A percentile compares a stretch with the other conserved stretches of the same genome.
These are phyloP conservation scores for Azemiops feae DNA, from an alignment of 2,113 vertebrate species.

Conservation along the genomic window DNA sequence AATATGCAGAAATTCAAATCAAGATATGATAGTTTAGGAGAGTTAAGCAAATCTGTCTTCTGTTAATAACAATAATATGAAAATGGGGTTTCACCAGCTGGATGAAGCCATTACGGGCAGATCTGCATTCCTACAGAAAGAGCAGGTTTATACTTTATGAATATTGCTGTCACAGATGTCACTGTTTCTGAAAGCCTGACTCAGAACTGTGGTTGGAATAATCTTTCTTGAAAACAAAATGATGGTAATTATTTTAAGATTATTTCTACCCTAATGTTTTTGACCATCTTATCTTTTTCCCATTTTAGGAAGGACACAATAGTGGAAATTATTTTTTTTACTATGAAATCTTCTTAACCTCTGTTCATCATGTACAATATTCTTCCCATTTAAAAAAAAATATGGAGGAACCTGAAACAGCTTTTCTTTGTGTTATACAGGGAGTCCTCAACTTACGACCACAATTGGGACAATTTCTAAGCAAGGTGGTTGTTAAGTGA, in stretches of 20 bases:
- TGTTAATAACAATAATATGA: not conserved
- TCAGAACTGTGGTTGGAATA: not conserved
- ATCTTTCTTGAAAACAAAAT: not conserved
- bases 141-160: not conserved
- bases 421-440: not conserved
- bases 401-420: not conserved
- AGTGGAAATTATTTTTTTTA: not conserved
- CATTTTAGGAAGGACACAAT: not conserved
- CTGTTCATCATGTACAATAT: not conserved
- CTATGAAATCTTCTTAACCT: not conserved
- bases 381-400: not conserved
- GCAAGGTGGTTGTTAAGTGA: not conserved
- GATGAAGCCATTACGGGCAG: not conserved
- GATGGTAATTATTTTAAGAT: not conserved
- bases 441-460: not conserved
- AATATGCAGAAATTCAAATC: not conserved
- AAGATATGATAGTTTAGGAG: not conserved
- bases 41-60: not conserved
- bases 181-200: not conserved
- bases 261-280: not conserved
- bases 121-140: not conserved
- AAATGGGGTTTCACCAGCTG: not conserved
- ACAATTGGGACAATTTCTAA: not conserved
- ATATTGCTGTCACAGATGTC: not conserved
- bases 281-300: not conserved